Base-by-base conservation (phyloP, 2,113 vertebrate genomes). In the Furnarius figulus region DNA sequence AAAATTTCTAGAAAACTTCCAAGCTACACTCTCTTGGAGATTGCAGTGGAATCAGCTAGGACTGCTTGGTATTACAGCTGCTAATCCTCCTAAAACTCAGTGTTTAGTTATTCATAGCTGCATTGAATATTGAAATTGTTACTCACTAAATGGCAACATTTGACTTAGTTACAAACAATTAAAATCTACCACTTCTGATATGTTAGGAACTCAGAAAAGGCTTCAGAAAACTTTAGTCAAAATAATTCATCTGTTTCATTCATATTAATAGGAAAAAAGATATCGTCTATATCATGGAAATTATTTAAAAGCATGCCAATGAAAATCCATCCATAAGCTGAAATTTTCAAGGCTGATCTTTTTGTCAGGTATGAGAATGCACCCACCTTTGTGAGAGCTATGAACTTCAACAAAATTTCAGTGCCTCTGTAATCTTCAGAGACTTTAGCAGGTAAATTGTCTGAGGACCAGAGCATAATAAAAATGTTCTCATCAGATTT, bases 1-100 rank as follows among this genome's bases (percentile, higher is more conserved):
- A 93, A 88, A 93, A 92, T 94, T 75, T 76, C 37, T 35, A 85
- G 44, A 61, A 89, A 92, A 74, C 52, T 88, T 93, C 25, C 70
- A 84, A 49, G 39, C 28, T 76, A 25, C 14, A 20, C 14, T 71
- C 5, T 55, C 12, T 59, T 13, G 2, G 31, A 49, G 44, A 49
- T 6, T 71, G 22, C 21, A 77, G 22, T 13, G 24, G 17, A 79
- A 71, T 74, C 2, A 3, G 9, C 15, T 40, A 24, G 39, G 39
- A 71, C 44, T 56, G 15, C 5, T 37, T 63, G 35, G 22, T 84
- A 31, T 63, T 86, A 56, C 8, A 59, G 28, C 17, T 47, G 12
- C 14, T 75, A 80, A 67, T 88, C 31, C 56, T 80, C 88, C 46
- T 49, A 77, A 88, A 74, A 77, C 15, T 37, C 21, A 11, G 6